A percentile compares a stretch with the other conserved stretches of the same genome.
These are phyloP conservation scores for Fistularia tabacaria DNA, from an alignment of 2,797 vertebrate species.

Conservation along the genomic window DNA sequence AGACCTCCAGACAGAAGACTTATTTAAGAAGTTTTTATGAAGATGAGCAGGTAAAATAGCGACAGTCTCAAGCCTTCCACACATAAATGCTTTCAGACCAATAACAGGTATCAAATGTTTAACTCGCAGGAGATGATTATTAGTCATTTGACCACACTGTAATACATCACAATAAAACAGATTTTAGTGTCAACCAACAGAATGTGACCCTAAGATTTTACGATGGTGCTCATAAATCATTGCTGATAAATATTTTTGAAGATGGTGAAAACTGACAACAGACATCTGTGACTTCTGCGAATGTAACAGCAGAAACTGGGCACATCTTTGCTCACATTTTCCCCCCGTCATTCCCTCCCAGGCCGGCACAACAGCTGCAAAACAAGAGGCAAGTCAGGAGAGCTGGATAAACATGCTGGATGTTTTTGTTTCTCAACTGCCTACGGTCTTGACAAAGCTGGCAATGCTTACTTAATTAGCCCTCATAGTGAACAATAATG, in stretches of 20 bases:
- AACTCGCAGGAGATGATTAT: too few relatives aligned
- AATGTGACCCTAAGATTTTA: not conserved
- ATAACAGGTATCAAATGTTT: too few relatives aligned
- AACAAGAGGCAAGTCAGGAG: conserved; percentile 52
- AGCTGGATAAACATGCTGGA: conserved; percentile 25
- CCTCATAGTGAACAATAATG: conserved; percentile 62
- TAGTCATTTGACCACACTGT: too few relatives aligned
- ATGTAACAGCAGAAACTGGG: conserved; percentile 38
- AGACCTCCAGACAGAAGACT: too few relatives aligned
- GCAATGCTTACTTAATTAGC: conserved; percentile 52
- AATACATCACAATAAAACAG: not conserved
- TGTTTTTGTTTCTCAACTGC: conserved; percentile 44
- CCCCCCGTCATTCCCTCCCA: conserved; percentile 60
- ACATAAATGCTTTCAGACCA: too few relatives aligned
- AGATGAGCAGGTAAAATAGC: too few relatives aligned
- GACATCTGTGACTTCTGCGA: conserved; percentile 24
- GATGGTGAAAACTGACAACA: conserved; percentile 18
- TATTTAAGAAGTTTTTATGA: too few relatives aligned
- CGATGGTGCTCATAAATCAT: conserved; percentile 3
- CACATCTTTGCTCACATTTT: conserved; percentile 63
- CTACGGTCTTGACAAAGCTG: conserved; percentile 48
- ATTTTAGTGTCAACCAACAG: not conserved
- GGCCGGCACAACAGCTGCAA: conserved; percentile 47
- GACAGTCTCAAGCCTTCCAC: too few relatives aligned
- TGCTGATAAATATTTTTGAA: conserved; percentile 6